Evolutionary conservation across 2,888 invertebrate genomes (phyloP), one percentile per base, ranked within the genome.

Genomic region (Oscheius sp.): DNA sequence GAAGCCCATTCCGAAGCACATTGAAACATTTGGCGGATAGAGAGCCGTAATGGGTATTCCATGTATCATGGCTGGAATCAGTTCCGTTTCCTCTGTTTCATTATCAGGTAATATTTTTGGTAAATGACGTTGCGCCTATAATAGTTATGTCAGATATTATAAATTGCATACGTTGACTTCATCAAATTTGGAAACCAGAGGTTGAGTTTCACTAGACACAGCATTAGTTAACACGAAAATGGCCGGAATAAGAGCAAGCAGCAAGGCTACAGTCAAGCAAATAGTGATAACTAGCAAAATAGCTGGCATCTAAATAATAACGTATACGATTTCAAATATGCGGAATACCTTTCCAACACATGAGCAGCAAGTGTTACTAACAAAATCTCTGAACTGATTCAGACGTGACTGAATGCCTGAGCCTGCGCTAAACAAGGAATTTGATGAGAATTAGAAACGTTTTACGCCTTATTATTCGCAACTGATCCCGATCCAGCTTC

Each of bases 1-100:
- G 76, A 86, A 86, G 29, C 86, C 86, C 63, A 82, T 85, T 13
- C 83, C 84, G 21, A 72, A 66, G 73, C 86, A 86, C 35, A 77
- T 78, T 12, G 76, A 78, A 35, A 86, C 77, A 64, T 85, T 85
- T 23, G 79, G 76, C 23, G 86, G 86, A 70, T 84, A 76, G 13
- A 78, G 23, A 3, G 79, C 59, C 2, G 73, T 49, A 73, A 81
- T 76, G 25, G 80, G 56, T 18, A 79, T 78, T 6, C 76, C 77
- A 16, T 55, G 63, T 21, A 78, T 23, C 12, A 43, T 63, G 16
- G 52, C n/a, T 64, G 63, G 45, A 2, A 63, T 21, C 25, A 49
- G 6, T 12, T 71, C 66, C 0, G 25, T 52, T 6, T 25, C 66
- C 25, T 77, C 76, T 16, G 43, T 45, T 25, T 59, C 59, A 23